Evolutionary conservation across 2,888 invertebrate genomes (phyloP), one percentile per base, ranked within the genome.

Genomic region (Eupithecia subumbrata): DNA sequence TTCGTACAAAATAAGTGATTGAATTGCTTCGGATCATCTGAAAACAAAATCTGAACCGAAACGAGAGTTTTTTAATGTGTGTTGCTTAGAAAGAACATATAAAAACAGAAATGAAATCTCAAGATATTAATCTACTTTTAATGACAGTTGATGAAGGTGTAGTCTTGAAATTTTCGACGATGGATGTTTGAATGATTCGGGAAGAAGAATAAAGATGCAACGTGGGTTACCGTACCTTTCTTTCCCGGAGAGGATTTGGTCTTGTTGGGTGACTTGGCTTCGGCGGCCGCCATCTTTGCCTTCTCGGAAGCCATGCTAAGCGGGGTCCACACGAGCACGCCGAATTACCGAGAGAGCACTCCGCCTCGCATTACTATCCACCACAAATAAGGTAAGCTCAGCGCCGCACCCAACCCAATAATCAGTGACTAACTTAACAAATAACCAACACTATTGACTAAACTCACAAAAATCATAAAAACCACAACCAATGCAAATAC

Each of bases 191-290:
- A 56, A 56, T 56, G 60, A 60, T 25, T 25, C 22, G 7, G 16
- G 22, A 56, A 56, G 60, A 60, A 56, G 60, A 22, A 34, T 18
- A 9, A 34, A 64, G 9, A 18, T 64, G 1, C 34, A 34, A 34
- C 18, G 18, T 52, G 73, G 2, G 22, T 56, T 56, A n/a, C 63
- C 67, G 87, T 92, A 95, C 95, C 95, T 94, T 95, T 95, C 85
- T 95, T 95, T 80, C 92, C 94, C 25, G 95, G 95, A 77, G 95
- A 94, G 74, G 94, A 90, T 87, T 92, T 92, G 89, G 95, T 95
- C 86, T 90, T 92, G 89, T 90, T 93, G 66, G 94, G 93, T 79
- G 95, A 94, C 87, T 94, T 94, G 81, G 90, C 83, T 81, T 93
- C 94, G 78, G 92, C 90, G 74, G 92, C 89, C 78, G 94, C 94